Percentiles rank a stretch among this genome's conserved stretches.
phyloP scores from a whole-genome alignment of 2,888 invertebrate genomes.

The Trachelus troglodyta region DNA sequence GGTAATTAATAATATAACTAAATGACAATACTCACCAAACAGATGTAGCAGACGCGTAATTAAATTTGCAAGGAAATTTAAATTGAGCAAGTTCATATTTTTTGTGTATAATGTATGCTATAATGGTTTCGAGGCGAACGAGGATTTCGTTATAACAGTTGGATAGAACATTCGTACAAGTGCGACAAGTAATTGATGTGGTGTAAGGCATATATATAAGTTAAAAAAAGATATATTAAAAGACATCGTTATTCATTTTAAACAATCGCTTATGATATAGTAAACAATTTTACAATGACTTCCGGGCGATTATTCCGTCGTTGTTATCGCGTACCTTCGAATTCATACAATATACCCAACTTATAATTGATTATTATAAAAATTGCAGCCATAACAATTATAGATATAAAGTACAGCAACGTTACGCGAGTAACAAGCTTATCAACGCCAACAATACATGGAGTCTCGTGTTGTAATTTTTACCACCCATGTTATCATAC shows the following conservation, averaged over 20 bases:
- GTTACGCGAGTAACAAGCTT: not conserved
- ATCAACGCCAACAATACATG: conserved; percentile 40
- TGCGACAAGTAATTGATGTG: not conserved
- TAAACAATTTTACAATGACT: not conserved
- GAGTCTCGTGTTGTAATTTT: conserved; percentile 35
- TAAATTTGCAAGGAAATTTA: not conserved
- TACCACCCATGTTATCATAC: conserved; percentile 37
- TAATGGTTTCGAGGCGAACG: not conserved
- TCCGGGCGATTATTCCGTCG: not conserved
- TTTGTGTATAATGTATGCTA: not conserved
- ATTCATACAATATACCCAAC: not conserved
- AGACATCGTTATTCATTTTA: not conserved
- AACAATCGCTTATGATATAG: not conserved
- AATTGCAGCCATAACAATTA: not conserved
- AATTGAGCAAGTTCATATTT: not conserved
- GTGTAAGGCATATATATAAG: not conserved
- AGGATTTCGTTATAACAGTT: not conserved
- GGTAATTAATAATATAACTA: not conserved
- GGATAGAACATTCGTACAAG: not conserved
- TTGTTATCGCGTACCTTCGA: not conserved
- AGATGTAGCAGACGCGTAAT: not conserved
- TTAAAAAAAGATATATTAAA: not conserved
- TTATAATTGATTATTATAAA: not conserved
- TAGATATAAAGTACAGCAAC: not conserved
- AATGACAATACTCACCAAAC: not conserved